Base-by-base conservation (phyloP, 2,888 invertebrate genomes). In the Plusia festucae region DNA sequence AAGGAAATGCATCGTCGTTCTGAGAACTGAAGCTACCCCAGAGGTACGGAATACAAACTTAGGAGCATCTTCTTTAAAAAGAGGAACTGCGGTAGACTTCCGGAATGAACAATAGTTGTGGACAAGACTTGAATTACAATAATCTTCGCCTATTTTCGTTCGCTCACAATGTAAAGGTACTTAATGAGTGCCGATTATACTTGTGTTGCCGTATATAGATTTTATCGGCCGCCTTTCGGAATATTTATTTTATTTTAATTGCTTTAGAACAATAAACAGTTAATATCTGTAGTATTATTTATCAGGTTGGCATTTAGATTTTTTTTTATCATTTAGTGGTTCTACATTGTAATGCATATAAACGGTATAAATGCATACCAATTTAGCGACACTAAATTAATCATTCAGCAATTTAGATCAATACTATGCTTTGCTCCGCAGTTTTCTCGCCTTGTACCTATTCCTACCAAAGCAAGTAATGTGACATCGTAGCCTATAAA, bases 1-100 rank as follows among this genome's bases (percentile, higher is more conserved):
- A 74, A 74, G 84, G 85, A 84, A 82, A 84, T 85, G 82, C 82
- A 81, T 68, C 65, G 79, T 76, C 64, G 65, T 85, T 84, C 86
- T 65, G 11, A 76, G 84, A 83, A 86, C 66, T 83, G 82, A 84
- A 81, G 58, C 70, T 65, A 56, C 52, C 58, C 40, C 58, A 11
- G 53, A 7, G 70, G 79, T 16, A 51, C 54, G 46, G 84, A 82
- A 85, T 84, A 81, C 73, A 61, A 77, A 82, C 54, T 32, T 54
- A 52, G 53, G 32, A 32, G 59, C 59, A 73, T 78, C 78, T 79
- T 80, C 66, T 79, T 68, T 73, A 76, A 76, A 79, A 81, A 79
- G 72, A 81, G 82, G 82, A 84, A 80, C 81, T 72, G 61, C 34
- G 63, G 53, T 71, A 77, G 82, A 82, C 86, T 86, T 86, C 87